These are phyloP conservation scores for Myzus persicae DNA, from an alignment of 1,140 invertebrate species.

Conservation along the genomic window DNA sequence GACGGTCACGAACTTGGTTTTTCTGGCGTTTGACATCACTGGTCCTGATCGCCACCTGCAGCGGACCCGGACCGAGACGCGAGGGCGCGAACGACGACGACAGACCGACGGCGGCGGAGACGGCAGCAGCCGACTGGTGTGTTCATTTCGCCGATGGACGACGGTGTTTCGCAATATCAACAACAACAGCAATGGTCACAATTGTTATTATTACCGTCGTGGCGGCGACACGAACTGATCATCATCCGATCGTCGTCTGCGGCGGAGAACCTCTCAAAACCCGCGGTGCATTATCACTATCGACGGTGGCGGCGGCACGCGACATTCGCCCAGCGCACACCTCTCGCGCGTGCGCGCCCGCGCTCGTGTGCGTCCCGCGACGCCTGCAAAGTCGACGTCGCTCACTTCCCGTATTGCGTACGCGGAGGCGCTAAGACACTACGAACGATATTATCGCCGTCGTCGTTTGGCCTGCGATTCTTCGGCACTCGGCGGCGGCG, in stretches of 20 bases:
- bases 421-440: background rate
- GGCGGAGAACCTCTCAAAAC: background rate
- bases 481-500: no score
- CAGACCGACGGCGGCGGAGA: no score
- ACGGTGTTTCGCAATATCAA: background rate
- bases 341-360: background rate
- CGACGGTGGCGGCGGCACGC: background rate
- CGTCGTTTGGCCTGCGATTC: no score
- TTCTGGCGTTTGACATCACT: conserved; percentile 27
- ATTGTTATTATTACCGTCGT: background rate
- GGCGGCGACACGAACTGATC: background rate
- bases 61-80: background rate
- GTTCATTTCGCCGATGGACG: background rate
- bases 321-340: background rate
- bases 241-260: background rate
- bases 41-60: background rate
- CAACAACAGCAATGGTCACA: background rate
- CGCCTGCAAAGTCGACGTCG: background rate
- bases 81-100: background rate
- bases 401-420: background rate
- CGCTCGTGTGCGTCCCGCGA: background rate
- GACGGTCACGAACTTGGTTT: conserved; percentile 1
- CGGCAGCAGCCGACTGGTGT: background rate
- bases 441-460: background rate
- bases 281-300: conserved; percentile 2